These are phyloP conservation scores for Natator depressus DNA, from an alignment of 2,113 vertebrate genomes.

Conservation along the genomic window DNA sequence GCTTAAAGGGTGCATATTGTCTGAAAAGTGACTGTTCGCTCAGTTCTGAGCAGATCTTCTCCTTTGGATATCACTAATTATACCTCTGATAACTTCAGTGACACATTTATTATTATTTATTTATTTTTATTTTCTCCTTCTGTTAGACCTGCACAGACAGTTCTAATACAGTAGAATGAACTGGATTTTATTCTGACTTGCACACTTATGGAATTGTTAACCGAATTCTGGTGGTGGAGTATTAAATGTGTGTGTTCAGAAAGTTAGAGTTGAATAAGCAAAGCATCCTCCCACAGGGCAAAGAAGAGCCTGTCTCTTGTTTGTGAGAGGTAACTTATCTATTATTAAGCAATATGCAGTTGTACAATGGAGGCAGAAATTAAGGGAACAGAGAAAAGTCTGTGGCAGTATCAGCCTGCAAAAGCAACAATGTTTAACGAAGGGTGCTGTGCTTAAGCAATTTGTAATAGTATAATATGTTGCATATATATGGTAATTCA, in stretches of 20 bases:
- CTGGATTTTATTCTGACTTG: neutral
- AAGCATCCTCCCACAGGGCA: neutral
- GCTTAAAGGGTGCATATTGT: neutral
- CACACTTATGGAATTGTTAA: neutral
- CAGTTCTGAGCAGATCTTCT: neutral
- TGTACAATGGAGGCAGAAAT: neutral
- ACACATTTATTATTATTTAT: neutral
- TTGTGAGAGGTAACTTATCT: neutral
- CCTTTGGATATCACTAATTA: neutral
- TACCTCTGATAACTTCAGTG: neutral
- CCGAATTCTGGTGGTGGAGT: neutral
- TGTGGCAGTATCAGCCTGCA: neutral
- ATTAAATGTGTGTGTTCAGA: neutral
- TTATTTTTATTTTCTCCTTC: neutral
- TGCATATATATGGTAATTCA: neutral
- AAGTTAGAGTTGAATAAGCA: neutral
- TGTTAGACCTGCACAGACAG: neutral
- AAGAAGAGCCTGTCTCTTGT: neutral
- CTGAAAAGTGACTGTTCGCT: neutral
- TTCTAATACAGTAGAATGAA: neutral
- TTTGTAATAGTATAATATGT: neutral
- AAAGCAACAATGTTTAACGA: neutral
- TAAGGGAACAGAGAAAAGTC: neutral
- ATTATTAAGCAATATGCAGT: neutral
- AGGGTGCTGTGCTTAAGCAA: neutral